Conservation (phyloP, 2,888 invertebrate species). For the Epinotia ramella region DNA sequence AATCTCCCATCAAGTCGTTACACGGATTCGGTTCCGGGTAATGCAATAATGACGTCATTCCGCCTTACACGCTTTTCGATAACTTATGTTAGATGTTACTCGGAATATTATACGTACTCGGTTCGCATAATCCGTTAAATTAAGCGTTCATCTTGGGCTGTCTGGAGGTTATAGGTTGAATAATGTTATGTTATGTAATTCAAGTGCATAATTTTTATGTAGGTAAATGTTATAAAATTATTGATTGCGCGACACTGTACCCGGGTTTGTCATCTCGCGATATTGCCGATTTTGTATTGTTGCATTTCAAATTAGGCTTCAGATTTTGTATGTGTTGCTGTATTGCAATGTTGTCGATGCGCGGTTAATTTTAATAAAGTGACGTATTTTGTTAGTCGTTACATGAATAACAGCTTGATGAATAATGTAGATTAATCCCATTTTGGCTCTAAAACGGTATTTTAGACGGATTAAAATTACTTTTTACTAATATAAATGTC, state of each 20-base stretch:
- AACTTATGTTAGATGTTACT: conserved; percentile 22
- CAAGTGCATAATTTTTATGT: no score
- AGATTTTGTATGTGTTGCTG: no score
- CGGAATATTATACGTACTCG: no score
- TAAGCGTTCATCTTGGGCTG: background rate
- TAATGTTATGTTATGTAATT: background rate
- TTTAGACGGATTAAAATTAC: conserved; percentile 1
- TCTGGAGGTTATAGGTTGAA: background rate
- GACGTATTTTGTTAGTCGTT: background rate
- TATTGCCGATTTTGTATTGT: no score
- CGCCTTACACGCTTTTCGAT: conserved; percentile 45
- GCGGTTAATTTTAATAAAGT: background rate
- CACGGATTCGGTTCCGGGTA: conserved; percentile 52
- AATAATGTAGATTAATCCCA: no score
- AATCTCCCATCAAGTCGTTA: conserved; percentile 55
- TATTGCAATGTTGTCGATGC: no score
- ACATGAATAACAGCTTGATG: no score
- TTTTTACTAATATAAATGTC: conserved; percentile 8
- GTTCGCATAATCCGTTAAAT: conserved; percentile 12
- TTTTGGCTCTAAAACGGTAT: background rate
- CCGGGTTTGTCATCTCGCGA: no score
- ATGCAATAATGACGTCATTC: conserved; percentile 61
- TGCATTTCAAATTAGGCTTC: no score
- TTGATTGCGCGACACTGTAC: no score
- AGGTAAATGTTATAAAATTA: no score